phyloP scores from a whole-genome alignment of 2,797 vertebrate genomes.

The Dendrocincla tyrannina region DNA sequence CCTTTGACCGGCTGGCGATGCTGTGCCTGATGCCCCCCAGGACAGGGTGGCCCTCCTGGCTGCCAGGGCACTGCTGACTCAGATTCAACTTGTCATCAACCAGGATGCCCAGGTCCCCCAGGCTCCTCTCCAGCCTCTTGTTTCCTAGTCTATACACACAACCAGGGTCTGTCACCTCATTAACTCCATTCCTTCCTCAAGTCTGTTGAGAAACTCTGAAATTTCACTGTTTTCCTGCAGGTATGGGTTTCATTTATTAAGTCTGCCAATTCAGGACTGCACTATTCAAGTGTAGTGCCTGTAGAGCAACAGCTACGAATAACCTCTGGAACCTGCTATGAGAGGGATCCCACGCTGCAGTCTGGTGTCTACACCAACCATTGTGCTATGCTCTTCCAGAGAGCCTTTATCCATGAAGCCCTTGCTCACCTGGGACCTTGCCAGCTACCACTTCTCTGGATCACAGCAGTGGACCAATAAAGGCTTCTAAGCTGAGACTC shows the following conservation, averaged over 20 bases:
- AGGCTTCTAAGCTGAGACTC: not conserved
- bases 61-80: not conserved
- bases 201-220: not conserved
- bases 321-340: not conserved
- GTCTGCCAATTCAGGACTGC: not conserved
- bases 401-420: not conserved
- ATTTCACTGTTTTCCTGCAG: not conserved
- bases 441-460: not conserved
- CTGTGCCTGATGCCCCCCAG: not conserved
- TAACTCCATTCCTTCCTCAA: not conserved
- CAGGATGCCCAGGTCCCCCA: not conserved
- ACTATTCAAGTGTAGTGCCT: not conserved
- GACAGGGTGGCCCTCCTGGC: not conserved
- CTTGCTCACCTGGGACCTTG: not conserved
- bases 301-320: not conserved
- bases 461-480: not conserved
- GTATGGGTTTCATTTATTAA: not conserved
- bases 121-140: not conserved
- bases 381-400: not conserved
- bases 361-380: not conserved
- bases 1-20: not conserved
- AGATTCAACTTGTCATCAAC: rapidly evolving
- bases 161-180: not conserved
- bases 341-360: not conserved
- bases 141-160: not conserved